Evolutionary conservation across 2,113 vertebrate species (phyloP).

Genomic region (Scomber scombrus): DNA sequence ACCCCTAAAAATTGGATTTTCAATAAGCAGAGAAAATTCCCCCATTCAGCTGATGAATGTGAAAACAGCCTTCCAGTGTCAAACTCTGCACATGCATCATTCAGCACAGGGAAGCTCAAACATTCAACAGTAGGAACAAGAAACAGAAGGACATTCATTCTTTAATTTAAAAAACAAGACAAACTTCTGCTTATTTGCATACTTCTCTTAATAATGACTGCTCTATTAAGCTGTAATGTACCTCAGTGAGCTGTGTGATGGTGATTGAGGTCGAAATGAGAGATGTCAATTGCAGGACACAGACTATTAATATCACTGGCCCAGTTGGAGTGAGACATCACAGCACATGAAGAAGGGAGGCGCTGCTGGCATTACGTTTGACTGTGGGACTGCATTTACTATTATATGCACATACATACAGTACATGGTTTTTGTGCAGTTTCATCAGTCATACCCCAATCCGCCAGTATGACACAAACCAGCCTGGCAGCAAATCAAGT

Average conservation of each 20-base stretch:
- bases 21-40: too few species aligned
- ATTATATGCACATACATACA: background rate
- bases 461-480: constrained; percentile 36
- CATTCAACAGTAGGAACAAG: too few species aligned
- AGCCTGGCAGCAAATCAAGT: constrained; percentile 48
- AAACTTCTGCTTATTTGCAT: constrained; percentile 4
- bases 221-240: constrained; percentile 10
- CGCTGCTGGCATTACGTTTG: constrained; percentile 14
- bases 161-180: background rate
- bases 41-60: too few species aligned
- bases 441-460: constrained; percentile 20
- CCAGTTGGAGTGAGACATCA: constrained; percentile 66
- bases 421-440: background rate
- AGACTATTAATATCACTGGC: constrained; percentile 70
- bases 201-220: constrained; percentile 15
- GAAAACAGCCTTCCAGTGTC: too few species aligned
- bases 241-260: constrained; percentile 17
- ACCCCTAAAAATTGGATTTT: too few species aligned
- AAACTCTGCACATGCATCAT: too few species aligned
- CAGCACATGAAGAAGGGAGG: constrained; percentile 34
- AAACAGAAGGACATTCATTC: background rate
- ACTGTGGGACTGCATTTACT: constrained; percentile 11
- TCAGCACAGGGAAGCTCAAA: too few species aligned
- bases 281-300: constrained; percentile 65
- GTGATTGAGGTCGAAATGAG: constrained; percentile 55